Evolutionary conservation across 2,888 invertebrate species (phyloP).

Genomic region (Elysia crispata): DNA sequence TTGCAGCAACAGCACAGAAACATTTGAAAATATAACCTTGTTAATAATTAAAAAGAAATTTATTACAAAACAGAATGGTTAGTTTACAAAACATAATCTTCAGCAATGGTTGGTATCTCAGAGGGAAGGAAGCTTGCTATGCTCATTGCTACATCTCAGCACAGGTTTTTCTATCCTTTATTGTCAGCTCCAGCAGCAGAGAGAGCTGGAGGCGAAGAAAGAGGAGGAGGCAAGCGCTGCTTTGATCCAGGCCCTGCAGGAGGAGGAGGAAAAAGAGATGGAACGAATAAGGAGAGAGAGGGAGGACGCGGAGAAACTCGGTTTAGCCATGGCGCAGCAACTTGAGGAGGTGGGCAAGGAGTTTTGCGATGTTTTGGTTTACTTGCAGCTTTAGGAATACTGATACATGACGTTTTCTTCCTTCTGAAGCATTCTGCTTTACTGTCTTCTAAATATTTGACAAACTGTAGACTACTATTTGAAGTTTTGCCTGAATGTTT

Average conservation of each 20-base stretch:
- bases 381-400: background rate
- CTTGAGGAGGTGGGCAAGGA: conserved; percentile 33
- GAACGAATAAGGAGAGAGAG: conserved; percentile 33
- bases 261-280: conserved; percentile 58
- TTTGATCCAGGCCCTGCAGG: conserved; percentile 79
- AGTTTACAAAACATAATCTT: too few relatives aligned
- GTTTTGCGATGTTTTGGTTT: background rate
- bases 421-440: too few relatives aligned
- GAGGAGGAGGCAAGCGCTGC: conserved; percentile 81
- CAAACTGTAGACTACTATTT: too few relatives aligned
- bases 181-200: conserved; percentile 60
- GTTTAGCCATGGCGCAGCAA: conserved; percentile 50
- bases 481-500: too few relatives aligned
- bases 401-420: background rate
- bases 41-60: too few relatives aligned
- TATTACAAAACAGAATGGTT: too few relatives aligned
- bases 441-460: too few relatives aligned
- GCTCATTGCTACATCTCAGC: too few relatives aligned
- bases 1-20: too few relatives aligned
- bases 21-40: too few relatives aligned
- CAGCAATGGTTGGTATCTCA: too few relatives aligned
- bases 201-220: conserved; percentile 77
- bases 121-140: too few relatives aligned
- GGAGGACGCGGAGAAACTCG: conserved; percentile 48
- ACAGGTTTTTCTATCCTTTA: background rate